These are phyloP conservation scores for Oscheius sp. DNA, from an alignment of 2,888 invertebrate species.

Conservation along the genomic window DNA sequence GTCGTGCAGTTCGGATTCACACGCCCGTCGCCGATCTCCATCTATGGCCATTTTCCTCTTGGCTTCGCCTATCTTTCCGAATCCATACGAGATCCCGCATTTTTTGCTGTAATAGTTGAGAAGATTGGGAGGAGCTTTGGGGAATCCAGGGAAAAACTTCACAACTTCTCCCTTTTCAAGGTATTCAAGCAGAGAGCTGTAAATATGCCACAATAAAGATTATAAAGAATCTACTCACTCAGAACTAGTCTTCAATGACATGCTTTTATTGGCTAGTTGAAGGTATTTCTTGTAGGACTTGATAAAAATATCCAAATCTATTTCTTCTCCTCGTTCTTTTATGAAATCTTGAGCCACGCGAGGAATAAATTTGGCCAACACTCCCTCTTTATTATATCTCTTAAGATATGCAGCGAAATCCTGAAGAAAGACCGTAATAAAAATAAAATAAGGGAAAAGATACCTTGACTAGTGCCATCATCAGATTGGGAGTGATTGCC, in stretches of 20 bases:
- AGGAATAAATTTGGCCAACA: neutral
- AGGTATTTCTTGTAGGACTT: slow-evolving; percentile 32
- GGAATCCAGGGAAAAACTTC: slow-evolving; percentile 21
- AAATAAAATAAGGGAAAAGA: neutral
- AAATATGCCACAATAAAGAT: neutral
- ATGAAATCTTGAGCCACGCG: slow-evolving; percentile 7
- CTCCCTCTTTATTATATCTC: neutral
- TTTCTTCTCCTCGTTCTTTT: neutral
- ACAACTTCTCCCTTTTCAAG: slow-evolving; percentile 23
- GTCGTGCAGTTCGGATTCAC: slow-evolving; percentile 7
- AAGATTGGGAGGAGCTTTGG: slow-evolving; percentile 23
- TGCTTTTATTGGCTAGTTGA: neutral
- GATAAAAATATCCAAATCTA: slow-evolving; percentile 9
- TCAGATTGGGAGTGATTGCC: neutral
- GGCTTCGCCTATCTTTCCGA: slow-evolving; percentile 3
- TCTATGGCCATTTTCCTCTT: slow-evolving; percentile 15
- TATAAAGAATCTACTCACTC: neutral
- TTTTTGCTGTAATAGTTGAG: slow-evolving; percentile 20
- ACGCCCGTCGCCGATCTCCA: neutral
- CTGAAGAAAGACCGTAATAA: neutral
- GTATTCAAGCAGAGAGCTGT: slow-evolving; percentile 18
- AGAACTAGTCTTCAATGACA: slow-evolving; percentile 4
- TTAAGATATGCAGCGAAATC: neutral
- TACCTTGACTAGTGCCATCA: neutral
- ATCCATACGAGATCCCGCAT: slow-evolving; percentile 3